Conservation (phyloP, 2,888 invertebrate species). For the Parapristionchus giblindavisi region DNA sequence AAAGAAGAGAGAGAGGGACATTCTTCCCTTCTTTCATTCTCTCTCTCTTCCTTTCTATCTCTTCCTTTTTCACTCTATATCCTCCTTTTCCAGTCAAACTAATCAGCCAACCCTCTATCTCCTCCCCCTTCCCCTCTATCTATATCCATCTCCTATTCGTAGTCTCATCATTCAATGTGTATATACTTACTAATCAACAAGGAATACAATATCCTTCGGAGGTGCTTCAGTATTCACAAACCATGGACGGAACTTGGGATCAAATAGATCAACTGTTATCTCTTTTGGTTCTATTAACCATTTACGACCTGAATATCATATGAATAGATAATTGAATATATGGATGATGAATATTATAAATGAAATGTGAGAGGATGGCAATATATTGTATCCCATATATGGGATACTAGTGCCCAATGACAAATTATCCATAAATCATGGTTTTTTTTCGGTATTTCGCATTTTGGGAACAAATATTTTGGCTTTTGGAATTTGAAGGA, state of each 20-base stretch:
- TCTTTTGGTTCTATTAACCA: constrained; percentile 61
- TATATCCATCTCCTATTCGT: too few relatives aligned
- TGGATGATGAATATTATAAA: too few relatives aligned
- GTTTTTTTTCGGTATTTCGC: too few relatives aligned
- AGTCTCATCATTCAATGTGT: neutral
- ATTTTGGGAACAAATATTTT: too few relatives aligned
- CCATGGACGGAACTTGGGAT: constrained; percentile 68
- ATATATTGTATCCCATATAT: too few relatives aligned
- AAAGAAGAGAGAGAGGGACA: constrained; percentile 13
- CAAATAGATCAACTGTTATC: constrained; percentile 68
- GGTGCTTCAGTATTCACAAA: constrained; percentile 63
- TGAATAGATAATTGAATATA: neutral
- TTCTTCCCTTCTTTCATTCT: neutral
- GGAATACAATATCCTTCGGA: constrained; percentile 68
- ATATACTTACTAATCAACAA: constrained; percentile 66
- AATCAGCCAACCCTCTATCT: constrained; percentile 2
- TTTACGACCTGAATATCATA: constrained; percentile 47
- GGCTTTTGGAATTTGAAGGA: too few relatives aligned
- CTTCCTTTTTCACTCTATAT: neutral
- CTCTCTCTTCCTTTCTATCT: constrained; percentile 2
- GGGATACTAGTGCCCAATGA: too few relatives aligned
- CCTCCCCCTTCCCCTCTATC: neutral
- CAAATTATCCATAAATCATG: too few relatives aligned
- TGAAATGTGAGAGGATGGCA: too few relatives aligned
- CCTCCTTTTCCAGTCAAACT: neutral